Evolutionary conservation across 2,888 invertebrate species (phyloP).

Genomic region (Chaetogeoica ovagalla): DNA sequence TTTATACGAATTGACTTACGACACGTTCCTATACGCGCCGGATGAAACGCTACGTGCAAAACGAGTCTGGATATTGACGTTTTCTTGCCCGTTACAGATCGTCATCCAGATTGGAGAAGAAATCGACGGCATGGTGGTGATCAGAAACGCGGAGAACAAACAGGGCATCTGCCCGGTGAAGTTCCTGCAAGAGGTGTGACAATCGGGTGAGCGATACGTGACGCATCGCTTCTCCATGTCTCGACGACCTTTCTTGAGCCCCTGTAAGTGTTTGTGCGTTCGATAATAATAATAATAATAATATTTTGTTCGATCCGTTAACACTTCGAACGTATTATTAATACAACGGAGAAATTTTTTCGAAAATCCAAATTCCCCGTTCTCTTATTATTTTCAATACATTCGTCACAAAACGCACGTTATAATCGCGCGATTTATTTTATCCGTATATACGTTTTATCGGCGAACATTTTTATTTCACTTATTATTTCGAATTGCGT

Average conservation of each 20-base stretch:
- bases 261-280: conserved; percentile 20
- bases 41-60: background rate
- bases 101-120: conserved; percentile 91
- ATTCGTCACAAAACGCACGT: too few relatives aligned
- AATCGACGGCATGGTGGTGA: conserved; percentile 90
- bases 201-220: conserved; percentile 57
- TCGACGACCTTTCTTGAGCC: conserved; percentile 52
- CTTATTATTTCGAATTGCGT: too few relatives aligned
- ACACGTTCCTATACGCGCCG: background rate
- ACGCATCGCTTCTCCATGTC: conserved; percentile 52
- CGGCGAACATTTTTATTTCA: too few relatives aligned
- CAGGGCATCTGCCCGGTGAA: conserved; percentile 92
- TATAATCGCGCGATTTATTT: too few relatives aligned
- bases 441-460: too few relatives aligned
- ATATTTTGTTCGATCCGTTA: too few relatives aligned
- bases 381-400: too few relatives aligned
- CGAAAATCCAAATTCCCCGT: too few relatives aligned
- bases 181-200: conserved; percentile 94
- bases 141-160: conserved; percentile 88
- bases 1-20: too few relatives aligned
- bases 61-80: background rate
- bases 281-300: background rate
- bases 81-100: conserved; percentile 63
- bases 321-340: too few relatives aligned
- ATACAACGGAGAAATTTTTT: too few relatives aligned